phyloP scores from a whole-genome alignment of 2,797 vertebrate species.

The Spea hammondii region DNA sequence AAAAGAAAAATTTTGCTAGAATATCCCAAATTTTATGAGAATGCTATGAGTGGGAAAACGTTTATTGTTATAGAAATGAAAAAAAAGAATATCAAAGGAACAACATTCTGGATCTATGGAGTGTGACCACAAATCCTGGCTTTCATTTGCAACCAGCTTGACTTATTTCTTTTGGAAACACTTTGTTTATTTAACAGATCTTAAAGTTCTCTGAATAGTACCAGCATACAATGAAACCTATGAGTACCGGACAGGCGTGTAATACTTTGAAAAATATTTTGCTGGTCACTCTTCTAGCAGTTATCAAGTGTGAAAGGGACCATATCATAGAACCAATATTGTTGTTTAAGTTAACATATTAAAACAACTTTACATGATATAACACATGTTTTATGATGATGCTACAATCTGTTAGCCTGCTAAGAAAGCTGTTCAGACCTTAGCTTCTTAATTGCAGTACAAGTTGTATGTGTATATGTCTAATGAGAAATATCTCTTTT shows the following conservation, averaged over 20 bases:
- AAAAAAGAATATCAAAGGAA: neutral
- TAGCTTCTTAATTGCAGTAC: too few relatives aligned
- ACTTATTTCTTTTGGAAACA: constrained; percentile 3
- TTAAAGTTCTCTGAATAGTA: neutral
- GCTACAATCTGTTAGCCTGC: too few relatives aligned
- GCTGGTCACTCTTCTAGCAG: too few relatives aligned
- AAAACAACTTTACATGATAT: too few relatives aligned
- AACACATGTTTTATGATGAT: too few relatives aligned
- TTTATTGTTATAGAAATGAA: neutral
- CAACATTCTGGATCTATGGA: neutral
- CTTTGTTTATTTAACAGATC: constrained; percentile 7
- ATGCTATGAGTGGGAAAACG: neutral
- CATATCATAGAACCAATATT: too few relatives aligned
- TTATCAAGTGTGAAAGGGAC: too few relatives aligned
- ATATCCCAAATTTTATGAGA: neutral
- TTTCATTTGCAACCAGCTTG: constrained; percentile 11
- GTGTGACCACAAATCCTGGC: constrained; percentile 22
- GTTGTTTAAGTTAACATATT: too few relatives aligned
- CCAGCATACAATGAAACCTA: neutral
- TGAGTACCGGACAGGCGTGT: neutral
- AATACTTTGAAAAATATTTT: neutral
- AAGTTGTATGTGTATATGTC: too few relatives aligned
- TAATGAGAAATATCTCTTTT: too few relatives aligned
- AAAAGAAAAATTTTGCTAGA: too few relatives aligned
- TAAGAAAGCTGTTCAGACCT: too few relatives aligned